Evolutionary conservation across 2,888 invertebrate genomes (phyloP), one percentile per base, ranked within the genome.

Genomic region (Drosophila mimica): DNA sequence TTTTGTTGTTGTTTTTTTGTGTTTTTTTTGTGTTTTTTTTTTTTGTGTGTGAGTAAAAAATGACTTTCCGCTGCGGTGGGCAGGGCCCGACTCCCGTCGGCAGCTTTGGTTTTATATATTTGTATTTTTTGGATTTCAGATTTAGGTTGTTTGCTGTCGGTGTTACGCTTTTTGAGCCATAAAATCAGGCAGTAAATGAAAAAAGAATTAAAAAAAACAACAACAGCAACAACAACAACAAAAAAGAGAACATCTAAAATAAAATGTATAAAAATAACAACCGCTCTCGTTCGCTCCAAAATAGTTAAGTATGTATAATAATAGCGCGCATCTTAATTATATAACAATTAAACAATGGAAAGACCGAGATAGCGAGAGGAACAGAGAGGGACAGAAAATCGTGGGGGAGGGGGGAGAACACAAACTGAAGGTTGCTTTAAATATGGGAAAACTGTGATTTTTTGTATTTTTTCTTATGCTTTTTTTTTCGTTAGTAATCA

Each of bases 81-180:
- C 76, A 84, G 80, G 67, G 73, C 68, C 56, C 53, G 61, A 52
- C 17, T 54, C 49, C 65, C 66, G 49, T 72, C 62, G 76, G 72
- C 80, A 65, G 76, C 80, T 72, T 79, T 72, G 54, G 28, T 25
- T 58, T 68, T 46, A 46, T 46, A 46, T 25, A 46, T 46, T 15
- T 46, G 20, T 46, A 46, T 46, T 63, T 78, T 83, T 81, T 62
- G 57, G 53, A 71, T 74, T 70, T 66, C 15, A 67, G 79, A 75
- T 81, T 80, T 73, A 49, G 64, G 67, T 76, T 57, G 66, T 68
- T 63, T 68, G 38, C 61, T 63, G 67, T 73, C 66, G 61, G 82
- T 83, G 89, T 86, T 86, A 86, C 82, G 85, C 88, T 89, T 79
- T 86, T 87, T 87, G 85, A 80, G 86, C 83, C 83, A 85, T 83